Evolutionary conservation across 1,140 invertebrate species (phyloP).

Genomic region (Procambarus virginalis): DNA sequence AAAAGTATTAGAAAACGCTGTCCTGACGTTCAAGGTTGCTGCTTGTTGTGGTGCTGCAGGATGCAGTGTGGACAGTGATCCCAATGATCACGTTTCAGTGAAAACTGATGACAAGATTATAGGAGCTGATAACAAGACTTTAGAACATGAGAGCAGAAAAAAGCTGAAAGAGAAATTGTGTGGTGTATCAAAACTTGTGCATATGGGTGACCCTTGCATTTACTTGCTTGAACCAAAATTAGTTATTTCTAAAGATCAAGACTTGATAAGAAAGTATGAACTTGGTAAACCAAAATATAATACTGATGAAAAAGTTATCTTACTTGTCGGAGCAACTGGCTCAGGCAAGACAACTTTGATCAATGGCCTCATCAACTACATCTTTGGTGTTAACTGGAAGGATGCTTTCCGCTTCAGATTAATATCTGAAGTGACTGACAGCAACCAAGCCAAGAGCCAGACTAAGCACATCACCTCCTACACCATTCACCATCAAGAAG

Average conservation of each 20-base stretch:
- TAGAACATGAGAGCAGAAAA: no score
- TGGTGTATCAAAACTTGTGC: no score
- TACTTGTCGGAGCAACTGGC: conserved; percentile 28
- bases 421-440: background rate
- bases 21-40: background rate
- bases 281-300: no score
- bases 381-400: conserved; percentile 27
- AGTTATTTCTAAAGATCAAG: no score
- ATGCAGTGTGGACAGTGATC: background rate
- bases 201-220: no score
- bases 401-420: conserved; percentile 29
- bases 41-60: background rate
- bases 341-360: conserved; percentile 24
- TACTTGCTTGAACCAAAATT: no score
- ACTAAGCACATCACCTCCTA: conserved; percentile 24
- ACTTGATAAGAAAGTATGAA: no score
- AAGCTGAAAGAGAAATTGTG: no score
- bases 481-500: conserved; percentile 26
- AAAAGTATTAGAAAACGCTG: background rate
- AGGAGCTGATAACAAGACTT: no score
- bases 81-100: background rate
- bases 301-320: conserved; percentile 21
- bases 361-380: conserved; percentile 35
- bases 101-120: background rate
- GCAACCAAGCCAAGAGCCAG: conserved; percentile 23